Conservation (phyloP, 2,113 vertebrate genomes). For the Caretta caretta region DNA sequence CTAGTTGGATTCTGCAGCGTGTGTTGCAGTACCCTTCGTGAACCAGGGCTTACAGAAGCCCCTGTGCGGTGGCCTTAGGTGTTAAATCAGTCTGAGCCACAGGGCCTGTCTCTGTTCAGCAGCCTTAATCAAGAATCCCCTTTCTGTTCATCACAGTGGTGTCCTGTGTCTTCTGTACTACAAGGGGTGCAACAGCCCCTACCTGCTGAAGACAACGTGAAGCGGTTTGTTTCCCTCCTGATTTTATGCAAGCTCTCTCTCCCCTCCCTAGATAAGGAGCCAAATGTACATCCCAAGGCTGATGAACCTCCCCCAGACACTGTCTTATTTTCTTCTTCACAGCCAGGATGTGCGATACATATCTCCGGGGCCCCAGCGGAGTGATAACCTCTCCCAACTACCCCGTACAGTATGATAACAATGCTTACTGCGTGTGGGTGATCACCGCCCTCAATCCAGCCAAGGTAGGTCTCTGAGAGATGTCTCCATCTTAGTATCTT, state of each 20-base stretch:
- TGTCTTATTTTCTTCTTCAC: conserved; percentile 53
- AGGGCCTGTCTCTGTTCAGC: accelerated
- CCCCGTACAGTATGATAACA: conserved; percentile 98
- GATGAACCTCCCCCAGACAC: background rate
- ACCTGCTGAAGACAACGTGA: background rate
- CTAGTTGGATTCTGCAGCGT: accelerated
- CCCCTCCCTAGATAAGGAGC: background rate
- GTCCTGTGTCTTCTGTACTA: background rate
- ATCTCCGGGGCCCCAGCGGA: conserved; percentile 90
- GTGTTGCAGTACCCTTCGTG: background rate
- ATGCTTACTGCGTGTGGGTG: conserved; percentile 98
- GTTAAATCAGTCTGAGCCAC: background rate
- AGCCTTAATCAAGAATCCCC: background rate
- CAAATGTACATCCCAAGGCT: accelerated
- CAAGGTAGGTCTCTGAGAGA: conserved; percentile 84
- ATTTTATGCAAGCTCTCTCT: background rate
- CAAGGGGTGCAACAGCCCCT: background rate
- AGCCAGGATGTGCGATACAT: conserved; percentile 96
- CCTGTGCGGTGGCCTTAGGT: background rate
- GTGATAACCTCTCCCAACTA: conserved; percentile 97
- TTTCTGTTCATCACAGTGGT: background rate
- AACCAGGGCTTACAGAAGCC: background rate
- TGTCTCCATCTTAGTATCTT: accelerated
- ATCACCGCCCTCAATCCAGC: conserved; percentile 91
- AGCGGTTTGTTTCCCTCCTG: accelerated